Base-by-base conservation (phyloP, 2,797 vertebrate genomes). In the Huso huso region DNA sequence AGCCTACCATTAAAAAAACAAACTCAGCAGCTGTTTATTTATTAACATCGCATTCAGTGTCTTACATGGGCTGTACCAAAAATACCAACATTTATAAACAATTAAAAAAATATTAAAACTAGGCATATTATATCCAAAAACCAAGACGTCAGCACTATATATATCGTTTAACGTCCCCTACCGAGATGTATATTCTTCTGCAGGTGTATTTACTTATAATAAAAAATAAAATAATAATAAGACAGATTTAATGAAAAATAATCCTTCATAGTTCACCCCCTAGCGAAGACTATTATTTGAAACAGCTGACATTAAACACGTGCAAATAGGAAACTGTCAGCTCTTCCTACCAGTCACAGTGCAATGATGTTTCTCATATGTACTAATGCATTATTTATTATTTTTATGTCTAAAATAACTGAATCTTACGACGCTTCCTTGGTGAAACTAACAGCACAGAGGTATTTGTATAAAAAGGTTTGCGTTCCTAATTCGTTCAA, bases 301-400 rank as follows among this genome's bases (percentile, higher is more conserved):
- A 90, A 91, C 87, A 90, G 92, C 92, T 91, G 92, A 93, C 85
- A 91, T 92, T 89, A 88, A 86, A 18, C 15, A 18, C 15, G 15
- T 18, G 94, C 95, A 95, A 97, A 97, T 88, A 91, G 92, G 89
- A 95, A 94, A 88, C 86, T 89, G 89, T 94, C 94, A 93, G 93
- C 92, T 95, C 91, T 90, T 88, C 88, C 93, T 83, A 93, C 92
- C 91, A 91, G 92, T 97, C 96, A 97, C 95, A 97, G 94, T 98
- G 95, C 96, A 97, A 94, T 87, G 92, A 94, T 91, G 88, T 89
- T 90, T 78, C 82, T 82, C 84, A 87, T 81, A 86, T 83, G 86
- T 87, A 80, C 74, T 75, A 66, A 86, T 84, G 85, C 80, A 18
- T 18, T 67, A 72, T 70, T 75, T 70, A 84, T 87, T 66, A 88